Base-by-base conservation (phyloP, 2,888 invertebrate genomes). In the Sialis lutaria region DNA sequence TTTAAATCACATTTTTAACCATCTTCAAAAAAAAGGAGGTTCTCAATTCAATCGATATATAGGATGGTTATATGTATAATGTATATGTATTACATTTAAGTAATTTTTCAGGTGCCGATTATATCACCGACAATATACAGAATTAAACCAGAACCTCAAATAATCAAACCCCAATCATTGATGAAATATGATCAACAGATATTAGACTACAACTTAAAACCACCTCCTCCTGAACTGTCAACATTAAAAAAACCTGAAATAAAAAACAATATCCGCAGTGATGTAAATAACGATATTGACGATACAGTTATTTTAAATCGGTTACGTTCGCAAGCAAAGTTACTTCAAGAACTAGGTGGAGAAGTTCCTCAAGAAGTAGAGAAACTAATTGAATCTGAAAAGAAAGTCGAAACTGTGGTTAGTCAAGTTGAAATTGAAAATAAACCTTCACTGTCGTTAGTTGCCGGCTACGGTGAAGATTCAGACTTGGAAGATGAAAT, bases 381-480 rank as follows among this genome's bases (percentile, higher is more conserved):
- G 52, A 56, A 56, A 47, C 55, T 59, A 41, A 57, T 58, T 9
- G 50, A 55, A 40, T 22, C 22, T 22, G 22, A 22, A 22, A 22
- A 22, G 22, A 22, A 22, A 22, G 22, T 22, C 4, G 22, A 22
- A 22, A 22, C 22, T 22, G 22, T 4, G 22, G 22, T 22, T 2
- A 22, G 4, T 22, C 22, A 22, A 22, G 22, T 22, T n/a, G 12
- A 40, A 47, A 48, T 4, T 9, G 31, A 30, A 33, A 50, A 50
- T 35, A 42, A 48, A 33, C 52, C 56, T 9, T 58, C 62, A 1
- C 60, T 72, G 52, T 69, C 72, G 0, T 55, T 73, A 41, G 67
- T 74, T 1, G 70, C 73, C n/a, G 70, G 70, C 13, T 74, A 74
- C 50, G 70, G 69, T 2, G 69, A 72, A 50, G 72, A 72, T 52